These are phyloP conservation scores for Cyphomyrmex costatus DNA, from an alignment of 1,140 invertebrate species.

Conservation along the genomic window DNA sequence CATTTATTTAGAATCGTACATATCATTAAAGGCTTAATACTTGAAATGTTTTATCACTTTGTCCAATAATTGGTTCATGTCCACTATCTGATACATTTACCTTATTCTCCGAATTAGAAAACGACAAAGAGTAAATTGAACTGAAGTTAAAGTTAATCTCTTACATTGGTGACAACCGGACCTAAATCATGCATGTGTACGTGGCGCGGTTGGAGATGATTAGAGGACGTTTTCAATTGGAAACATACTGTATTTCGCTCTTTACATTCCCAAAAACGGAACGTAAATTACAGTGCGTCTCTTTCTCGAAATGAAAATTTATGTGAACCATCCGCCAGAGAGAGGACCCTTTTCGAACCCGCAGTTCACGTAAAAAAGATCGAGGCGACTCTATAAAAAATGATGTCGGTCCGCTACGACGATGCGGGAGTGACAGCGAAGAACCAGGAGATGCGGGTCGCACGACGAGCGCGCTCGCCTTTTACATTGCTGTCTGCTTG, in stretches of 20 bases:
- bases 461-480: not conserved
- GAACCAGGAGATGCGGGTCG: constrained; percentile 29
- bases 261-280: not conserved
- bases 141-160: too few species aligned
- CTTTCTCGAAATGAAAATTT: constrained; percentile 70
- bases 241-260: not conserved
- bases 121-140: too few species aligned
- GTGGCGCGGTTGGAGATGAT: not conserved
- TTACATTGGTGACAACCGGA: too few species aligned
- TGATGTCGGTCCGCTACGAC: constrained; percentile 35
- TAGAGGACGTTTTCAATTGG: constrained; percentile 1
- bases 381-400: constrained; percentile 18
- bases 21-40: too few species aligned
- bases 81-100: too few species aligned
- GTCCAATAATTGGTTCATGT: too few species aligned
- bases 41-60: too few species aligned
- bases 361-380: constrained; percentile 26
- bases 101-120: too few species aligned
- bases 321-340: constrained; percentile 31
- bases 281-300: constrained; percentile 30
- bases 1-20: too few species aligned
- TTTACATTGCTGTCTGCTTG: constrained; percentile 34
- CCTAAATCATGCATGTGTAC: not conserved
- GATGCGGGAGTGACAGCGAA: constrained; percentile 46
- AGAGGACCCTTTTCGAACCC: not conserved